Evolutionary conservation across 2,797 vertebrate species (phyloP).

Genomic region (Sebastes steindachneri): DNA sequence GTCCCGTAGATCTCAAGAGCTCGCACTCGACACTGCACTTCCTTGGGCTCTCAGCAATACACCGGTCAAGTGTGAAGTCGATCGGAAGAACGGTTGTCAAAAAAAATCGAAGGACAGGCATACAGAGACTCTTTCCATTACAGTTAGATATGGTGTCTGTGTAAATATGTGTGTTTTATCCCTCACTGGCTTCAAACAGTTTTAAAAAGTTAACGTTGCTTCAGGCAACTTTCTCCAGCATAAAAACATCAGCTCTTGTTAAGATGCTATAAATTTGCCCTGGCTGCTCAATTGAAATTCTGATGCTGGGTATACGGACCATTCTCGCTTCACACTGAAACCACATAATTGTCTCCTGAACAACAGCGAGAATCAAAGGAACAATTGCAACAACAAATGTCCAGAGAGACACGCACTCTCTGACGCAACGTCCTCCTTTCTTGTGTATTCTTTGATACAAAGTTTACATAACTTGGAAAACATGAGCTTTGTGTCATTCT

Average conservation of each 20-base stretch:
- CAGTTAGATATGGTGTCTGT: background rate
- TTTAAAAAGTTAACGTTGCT: background rate
- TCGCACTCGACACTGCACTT: background rate
- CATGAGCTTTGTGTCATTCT: background rate
- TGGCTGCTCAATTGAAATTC: background rate
- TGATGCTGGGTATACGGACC: background rate
- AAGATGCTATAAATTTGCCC: background rate
- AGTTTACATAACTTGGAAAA: background rate
- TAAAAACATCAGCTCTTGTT: background rate
- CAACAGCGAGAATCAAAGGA: conserved; percentile 1
- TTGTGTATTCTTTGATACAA: background rate
- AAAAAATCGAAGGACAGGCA: background rate
- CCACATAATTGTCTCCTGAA: background rate
- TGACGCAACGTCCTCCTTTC: background rate
- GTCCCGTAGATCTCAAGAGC: background rate
- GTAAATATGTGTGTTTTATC: background rate
- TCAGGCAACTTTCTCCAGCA: conserved; percentile 1
- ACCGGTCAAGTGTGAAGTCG: background rate
- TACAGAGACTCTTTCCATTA: background rate
- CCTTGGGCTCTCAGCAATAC: background rate
- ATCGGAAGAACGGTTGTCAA: background rate
- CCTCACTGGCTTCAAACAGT: background rate
- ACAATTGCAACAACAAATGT: conserved; percentile 13
- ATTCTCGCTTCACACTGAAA: background rate
- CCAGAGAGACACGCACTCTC: background rate